phyloP scores from a whole-genome alignment of 2,797 vertebrate genomes.

The Siniperca undulata region DNA sequence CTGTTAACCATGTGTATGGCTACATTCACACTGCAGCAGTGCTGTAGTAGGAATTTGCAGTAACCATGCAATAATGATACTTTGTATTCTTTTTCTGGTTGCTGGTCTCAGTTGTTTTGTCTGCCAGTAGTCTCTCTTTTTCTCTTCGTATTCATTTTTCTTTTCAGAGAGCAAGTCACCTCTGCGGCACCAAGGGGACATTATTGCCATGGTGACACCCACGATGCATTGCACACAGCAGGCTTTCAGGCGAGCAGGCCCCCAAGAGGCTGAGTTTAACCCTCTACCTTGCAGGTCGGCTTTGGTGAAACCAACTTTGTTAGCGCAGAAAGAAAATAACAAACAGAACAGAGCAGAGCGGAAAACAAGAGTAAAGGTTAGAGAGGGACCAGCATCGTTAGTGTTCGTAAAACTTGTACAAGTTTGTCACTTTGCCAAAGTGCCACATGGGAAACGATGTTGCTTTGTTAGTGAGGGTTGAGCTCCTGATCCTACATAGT shows the following conservation, averaged over 20 bases:
- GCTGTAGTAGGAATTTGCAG: background rate
- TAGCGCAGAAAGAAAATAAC: constrained; percentile 89
- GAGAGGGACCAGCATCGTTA: constrained; percentile 80
- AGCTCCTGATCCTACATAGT: background rate
- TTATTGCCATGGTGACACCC: constrained; percentile 80
- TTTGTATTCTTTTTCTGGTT: background rate
- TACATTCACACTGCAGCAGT: background rate
- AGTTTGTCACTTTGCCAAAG: constrained; percentile 28
- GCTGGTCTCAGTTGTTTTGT: background rate
- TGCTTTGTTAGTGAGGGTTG: constrained; percentile 20
- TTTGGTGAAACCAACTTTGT: constrained; percentile 99
- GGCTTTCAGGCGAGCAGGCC: constrained; percentile 86
- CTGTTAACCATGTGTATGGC: background rate
- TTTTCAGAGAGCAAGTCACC: constrained; percentile 68
- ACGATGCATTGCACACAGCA: constrained; percentile 86
- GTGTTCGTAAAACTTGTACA: constrained; percentile 41
- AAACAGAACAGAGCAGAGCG: constrained; percentile 82
- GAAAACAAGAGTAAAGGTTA: constrained; percentile 90
- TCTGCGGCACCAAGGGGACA: constrained; percentile 39
- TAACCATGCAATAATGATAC: background rate
- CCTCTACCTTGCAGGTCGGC: constrained; percentile 98
- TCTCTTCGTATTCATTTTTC: background rate
- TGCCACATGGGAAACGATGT: background rate
- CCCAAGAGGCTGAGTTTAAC: constrained; percentile 81
- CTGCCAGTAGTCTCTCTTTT: constrained; percentile 1